Percentiles rank a stretch among this genome's conserved stretches.
These are phyloP conservation scores for Rutilus rutilus DNA, from an alignment of 2,113 vertebrate species.

Conservation along the genomic window DNA sequence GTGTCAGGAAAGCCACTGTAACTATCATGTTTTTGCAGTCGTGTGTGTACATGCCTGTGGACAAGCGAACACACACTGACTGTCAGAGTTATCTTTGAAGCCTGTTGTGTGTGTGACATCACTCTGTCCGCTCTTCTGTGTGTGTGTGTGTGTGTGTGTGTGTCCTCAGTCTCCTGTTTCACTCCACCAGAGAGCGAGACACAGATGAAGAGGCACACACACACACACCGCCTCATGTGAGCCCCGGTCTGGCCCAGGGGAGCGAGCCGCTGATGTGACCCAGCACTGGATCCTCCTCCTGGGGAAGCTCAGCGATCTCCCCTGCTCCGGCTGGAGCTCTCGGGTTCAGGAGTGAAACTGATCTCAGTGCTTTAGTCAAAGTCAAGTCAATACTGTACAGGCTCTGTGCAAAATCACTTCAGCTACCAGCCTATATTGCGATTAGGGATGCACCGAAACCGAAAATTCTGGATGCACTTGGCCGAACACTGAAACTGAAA, in stretches of 20 bases:
- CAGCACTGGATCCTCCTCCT: conserved; percentile 39
- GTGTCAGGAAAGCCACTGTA: neutral
- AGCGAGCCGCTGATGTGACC: conserved; percentile 40
- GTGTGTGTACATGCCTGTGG: neutral
- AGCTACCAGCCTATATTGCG: neutral
- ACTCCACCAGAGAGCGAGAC: conserved; percentile 1
- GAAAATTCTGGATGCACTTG: too few species aligned
- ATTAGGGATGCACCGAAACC: too few species aligned
- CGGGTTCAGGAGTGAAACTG: conserved; percentile 6
- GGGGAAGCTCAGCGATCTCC: conserved; percentile 1
- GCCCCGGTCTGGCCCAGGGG: conserved; percentile 20
- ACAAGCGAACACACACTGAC: neutral
- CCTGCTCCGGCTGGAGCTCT: too few species aligned
- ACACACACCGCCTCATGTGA: conserved; percentile 24
- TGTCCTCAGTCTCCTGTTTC: conserved; percentile 33
- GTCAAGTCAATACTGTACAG: neutral
- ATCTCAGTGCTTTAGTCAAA: conserved; percentile 39
- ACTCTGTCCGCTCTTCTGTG: neutral
- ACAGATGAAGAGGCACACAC: conserved; percentile 24
- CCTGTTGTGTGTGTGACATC: conserved; percentile 11
- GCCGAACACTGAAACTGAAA: too few species aligned
- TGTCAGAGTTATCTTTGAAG: conserved; percentile 18
- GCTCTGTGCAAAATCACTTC: neutral
- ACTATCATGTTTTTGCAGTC: neutral
- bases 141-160: too few species aligned